These are phyloP conservation scores for Lutjanus campechanus DNA, from an alignment of 2,797 vertebrate genomes.

Conservation along the genomic window DNA sequence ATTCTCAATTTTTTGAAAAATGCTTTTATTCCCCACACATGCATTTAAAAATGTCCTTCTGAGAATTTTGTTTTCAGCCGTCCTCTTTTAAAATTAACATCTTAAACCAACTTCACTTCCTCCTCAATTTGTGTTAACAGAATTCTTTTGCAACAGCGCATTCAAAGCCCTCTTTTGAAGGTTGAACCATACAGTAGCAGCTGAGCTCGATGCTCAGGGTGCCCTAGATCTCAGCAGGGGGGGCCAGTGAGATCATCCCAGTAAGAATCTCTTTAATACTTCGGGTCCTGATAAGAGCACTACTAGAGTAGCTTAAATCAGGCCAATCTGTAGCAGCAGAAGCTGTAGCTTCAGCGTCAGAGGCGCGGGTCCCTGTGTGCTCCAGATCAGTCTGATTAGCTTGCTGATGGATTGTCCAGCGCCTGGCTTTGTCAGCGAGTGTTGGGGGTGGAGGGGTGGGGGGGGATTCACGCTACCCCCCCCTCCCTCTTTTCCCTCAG, in stretches of 20 bases:
- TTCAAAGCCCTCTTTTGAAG: conserved; percentile 58
- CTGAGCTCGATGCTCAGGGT: conserved; percentile 50
- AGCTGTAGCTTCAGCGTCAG: conserved; percentile 58
- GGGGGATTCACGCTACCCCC: conserved; percentile 45
- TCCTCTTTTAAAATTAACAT: conserved; percentile 34
- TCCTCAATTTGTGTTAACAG: conserved; percentile 31
- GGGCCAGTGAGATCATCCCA: conserved; percentile 70
- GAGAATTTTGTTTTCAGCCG: conserved; percentile 27
- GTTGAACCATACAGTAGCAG: conserved; percentile 44
- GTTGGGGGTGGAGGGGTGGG: conserved; percentile 61
- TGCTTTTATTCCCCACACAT: background rate
- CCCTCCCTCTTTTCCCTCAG: conserved; percentile 32
- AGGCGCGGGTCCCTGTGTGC: conserved; percentile 58
- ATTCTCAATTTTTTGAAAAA: background rate
- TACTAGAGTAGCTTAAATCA: conserved; percentile 77
- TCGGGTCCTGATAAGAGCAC: conserved; percentile 72
- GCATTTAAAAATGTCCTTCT: conserved; percentile 21
- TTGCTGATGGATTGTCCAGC: conserved; percentile 80
- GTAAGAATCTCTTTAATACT: conserved; percentile 77
- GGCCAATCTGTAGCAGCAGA: conserved; percentile 70
- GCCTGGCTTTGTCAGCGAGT: conserved; percentile 67
- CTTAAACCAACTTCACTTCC: conserved; percentile 27
- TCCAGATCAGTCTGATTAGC: conserved; percentile 84
- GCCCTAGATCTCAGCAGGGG: conserved; percentile 67
- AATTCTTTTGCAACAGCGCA: conserved; percentile 36